Evolutionary conservation across 2,797 vertebrate genomes (phyloP).

Genomic region (Clamator glandarius): DNA sequence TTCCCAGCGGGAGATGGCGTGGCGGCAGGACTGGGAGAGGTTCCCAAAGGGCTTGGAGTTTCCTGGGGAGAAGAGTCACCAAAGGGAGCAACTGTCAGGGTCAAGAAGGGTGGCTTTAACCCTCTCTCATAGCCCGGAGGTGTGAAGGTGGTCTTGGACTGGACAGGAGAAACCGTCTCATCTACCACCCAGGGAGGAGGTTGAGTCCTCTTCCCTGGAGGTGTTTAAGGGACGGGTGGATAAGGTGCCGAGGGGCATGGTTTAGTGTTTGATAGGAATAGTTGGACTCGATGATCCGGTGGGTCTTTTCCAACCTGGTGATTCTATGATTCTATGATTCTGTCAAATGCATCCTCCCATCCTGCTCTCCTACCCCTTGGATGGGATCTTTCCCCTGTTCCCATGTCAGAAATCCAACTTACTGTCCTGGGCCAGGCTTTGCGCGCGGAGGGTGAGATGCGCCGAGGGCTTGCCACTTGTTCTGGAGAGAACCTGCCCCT

Average conservation of each 20-base stretch:
- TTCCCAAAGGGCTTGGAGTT: constrained; percentile 32
- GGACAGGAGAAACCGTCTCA: background rate
- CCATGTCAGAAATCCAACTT: background rate
- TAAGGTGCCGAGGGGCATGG: too few species aligned
- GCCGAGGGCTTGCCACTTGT: constrained; percentile 81
- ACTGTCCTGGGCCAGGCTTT: constrained; percentile 73
- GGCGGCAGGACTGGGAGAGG: constrained; percentile 89
- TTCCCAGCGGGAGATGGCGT: constrained; percentile 84
- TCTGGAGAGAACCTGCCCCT: constrained; percentile 75
- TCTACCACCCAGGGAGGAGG: too few species aligned
- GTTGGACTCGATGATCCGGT: too few species aligned
- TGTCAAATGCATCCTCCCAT: rapidly evolving
- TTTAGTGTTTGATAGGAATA: too few species aligned
- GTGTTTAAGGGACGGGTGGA: too few species aligned
- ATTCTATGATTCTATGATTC: too few species aligned
- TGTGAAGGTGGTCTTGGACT: background rate
- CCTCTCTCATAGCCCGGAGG: background rate
- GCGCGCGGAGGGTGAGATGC: constrained; percentile 82
- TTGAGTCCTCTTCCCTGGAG: too few species aligned
- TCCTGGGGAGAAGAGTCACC: background rate
- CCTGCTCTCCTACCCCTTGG: background rate
- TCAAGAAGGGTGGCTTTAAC: rapidly evolving
- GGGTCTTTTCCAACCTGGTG: too few species aligned
- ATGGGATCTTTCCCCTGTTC: rapidly evolving
- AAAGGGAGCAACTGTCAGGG: rapidly evolving